Conservation (phyloP, 1,140 invertebrate species). For the Drosophila mojavensis region DNA sequence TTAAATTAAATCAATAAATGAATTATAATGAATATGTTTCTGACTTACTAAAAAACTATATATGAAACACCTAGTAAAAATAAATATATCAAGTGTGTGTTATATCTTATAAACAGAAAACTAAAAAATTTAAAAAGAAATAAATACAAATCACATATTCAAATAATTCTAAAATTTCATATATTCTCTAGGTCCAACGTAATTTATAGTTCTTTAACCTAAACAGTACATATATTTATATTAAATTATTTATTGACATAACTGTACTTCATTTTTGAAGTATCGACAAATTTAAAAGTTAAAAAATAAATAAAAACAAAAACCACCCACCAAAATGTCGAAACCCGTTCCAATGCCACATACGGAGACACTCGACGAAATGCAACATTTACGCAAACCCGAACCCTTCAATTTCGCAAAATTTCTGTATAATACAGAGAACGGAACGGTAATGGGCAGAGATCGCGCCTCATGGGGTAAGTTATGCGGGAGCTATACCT, state of each 20-base stretch:
- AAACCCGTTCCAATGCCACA: constrained; percentile 69
- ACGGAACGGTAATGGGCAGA: constrained; percentile 89
- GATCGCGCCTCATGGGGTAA: constrained; percentile 91
- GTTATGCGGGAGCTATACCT: constrained; percentile 30
- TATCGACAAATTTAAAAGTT: constrained; percentile 21
- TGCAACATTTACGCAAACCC: constrained; percentile 61
- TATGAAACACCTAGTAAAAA: too few species aligned
- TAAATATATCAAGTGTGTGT: too few species aligned
- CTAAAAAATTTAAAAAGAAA: background rate
- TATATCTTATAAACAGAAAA: background rate
- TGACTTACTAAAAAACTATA: too few species aligned
- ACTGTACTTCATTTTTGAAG: constrained; percentile 19
- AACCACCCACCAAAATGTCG: constrained; percentile 69
- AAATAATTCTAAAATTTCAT: background rate
- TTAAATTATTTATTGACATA: constrained; percentile 7
- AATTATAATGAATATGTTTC: too few species aligned
- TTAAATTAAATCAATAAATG: too few species aligned
- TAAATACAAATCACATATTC: background rate
- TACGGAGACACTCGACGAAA: constrained; percentile 65
- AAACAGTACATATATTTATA: background rate
- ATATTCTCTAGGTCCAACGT: background rate
- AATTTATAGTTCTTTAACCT: background rate
- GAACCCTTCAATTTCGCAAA: constrained; percentile 73
- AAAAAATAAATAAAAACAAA: constrained; percentile 3
- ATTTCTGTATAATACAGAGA: constrained; percentile 89